Percentiles rank a stretch among this genome's conserved stretches.
phyloP scores from a whole-genome alignment of 2,113 vertebrate species.

The Atractosteus spatula region DNA sequence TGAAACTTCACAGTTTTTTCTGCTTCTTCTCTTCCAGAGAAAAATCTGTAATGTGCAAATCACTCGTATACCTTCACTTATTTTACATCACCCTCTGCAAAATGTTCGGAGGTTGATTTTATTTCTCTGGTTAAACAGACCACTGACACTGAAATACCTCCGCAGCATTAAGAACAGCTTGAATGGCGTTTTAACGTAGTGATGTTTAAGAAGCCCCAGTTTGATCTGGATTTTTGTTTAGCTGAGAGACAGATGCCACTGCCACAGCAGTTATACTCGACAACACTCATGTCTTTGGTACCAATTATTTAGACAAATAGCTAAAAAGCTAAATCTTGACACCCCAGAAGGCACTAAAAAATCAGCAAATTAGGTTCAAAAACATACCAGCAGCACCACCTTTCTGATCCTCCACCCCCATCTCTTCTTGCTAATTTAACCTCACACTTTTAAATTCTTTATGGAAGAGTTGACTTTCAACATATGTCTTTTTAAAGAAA shows the following conservation, averaged over 20 bases:
- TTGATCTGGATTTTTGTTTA: background rate
- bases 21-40: too few species aligned
- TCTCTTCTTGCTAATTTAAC: constrained; percentile 16
- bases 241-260: background rate
- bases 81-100: too few species aligned
- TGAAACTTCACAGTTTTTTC: too few species aligned
- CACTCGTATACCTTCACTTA: too few species aligned
- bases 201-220: background rate
- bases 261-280: background rate
- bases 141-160: too few species aligned
- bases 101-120: too few species aligned
- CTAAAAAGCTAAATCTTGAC: constrained; percentile 19
- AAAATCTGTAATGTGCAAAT: too few species aligned
- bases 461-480: constrained; percentile 14
- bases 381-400: background rate
- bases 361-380: constrained; percentile 3
- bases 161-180: too few species aligned
- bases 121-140: too few species aligned
- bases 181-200: background rate
- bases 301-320: constrained; percentile 10
- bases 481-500: constrained; percentile 1
- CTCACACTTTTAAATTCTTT: constrained; percentile 24
- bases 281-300: constrained; percentile 6
- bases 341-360: constrained; percentile 19
- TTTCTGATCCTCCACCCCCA: background rate